A percentile compares a stretch with the other conserved stretches of the same genome.
phyloP scores from a whole-genome alignment of 2,113 vertebrate species.

The Micronycteris hirsuta region DNA sequence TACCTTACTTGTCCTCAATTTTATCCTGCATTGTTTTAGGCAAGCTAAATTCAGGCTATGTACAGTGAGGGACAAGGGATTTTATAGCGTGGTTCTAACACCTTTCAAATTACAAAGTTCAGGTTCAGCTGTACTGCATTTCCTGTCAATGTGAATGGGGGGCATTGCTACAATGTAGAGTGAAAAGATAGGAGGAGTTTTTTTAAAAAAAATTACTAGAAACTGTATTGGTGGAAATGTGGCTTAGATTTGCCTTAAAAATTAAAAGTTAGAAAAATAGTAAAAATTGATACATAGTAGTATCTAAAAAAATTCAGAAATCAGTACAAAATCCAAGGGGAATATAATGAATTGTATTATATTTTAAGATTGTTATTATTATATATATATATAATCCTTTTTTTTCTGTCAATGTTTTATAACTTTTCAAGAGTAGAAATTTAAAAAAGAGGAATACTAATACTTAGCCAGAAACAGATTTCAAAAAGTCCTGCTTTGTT shows the following conservation, averaged over 20 bases:
- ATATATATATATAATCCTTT: too few relatives aligned
- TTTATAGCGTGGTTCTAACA: not conserved
- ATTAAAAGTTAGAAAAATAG: conserved; percentile 15
- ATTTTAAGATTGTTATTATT: not conserved
- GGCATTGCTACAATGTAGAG: not conserved
- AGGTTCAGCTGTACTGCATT: not conserved
- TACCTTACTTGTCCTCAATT: not conserved
- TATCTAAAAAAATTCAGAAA: not conserved
- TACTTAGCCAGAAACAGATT: not conserved
- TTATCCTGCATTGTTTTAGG: not conserved
- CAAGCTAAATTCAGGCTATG: not conserved
- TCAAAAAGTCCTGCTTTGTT: not conserved
- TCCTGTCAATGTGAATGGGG: not conserved
- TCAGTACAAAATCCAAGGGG: not conserved
- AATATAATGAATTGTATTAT: not conserved
- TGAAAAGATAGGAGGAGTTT: not conserved
- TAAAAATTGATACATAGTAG: not conserved
- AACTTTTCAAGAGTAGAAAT: not conserved
- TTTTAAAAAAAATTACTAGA: not conserved
- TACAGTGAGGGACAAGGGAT: not conserved
- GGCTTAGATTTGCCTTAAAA: conserved; percentile 10
- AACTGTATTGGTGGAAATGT: not conserved
- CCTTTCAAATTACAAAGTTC: not conserved
- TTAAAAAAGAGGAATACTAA: not conserved
- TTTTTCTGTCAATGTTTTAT: not conserved